Evolutionary conservation across 2,888 invertebrate species (phyloP).

Genomic region (Hermodice carunculata): DNA sequence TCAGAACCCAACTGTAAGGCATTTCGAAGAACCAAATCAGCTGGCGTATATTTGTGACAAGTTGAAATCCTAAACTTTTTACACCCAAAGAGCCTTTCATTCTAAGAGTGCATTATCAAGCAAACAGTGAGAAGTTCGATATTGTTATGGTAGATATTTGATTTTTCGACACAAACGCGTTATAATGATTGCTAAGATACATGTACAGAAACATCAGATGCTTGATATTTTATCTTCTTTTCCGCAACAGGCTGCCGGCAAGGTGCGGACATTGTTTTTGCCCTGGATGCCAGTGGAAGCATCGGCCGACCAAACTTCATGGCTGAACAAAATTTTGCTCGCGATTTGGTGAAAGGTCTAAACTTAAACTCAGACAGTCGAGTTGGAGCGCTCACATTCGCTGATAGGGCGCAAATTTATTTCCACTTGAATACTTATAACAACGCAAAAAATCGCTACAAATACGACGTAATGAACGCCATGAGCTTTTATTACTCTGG

Average conservation of each 20-base stretch:
- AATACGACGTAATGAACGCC: slow-evolving; percentile 20
- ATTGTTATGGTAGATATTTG: too few relatives aligned
- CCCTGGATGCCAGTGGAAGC: slow-evolving; percentile 32
- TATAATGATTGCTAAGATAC: too few relatives aligned
- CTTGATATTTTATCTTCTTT: too few relatives aligned
- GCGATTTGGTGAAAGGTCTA: slow-evolving; percentile 2
- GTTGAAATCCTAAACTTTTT: too few relatives aligned
- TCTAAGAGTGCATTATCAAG: too few relatives aligned
- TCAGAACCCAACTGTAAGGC: too few relatives aligned
- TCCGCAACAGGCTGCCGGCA: slow-evolving; percentile 32
- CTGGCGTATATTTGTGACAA: too few relatives aligned
- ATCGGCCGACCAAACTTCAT: slow-evolving; percentile 32
- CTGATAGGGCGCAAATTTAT: slow-evolving; percentile 1
- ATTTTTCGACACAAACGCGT: too few relatives aligned
- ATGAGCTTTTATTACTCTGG: slow-evolving; percentile 21
- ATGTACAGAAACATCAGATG: too few relatives aligned
- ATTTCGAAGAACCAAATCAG: too few relatives aligned
- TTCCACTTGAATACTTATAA: slow-evolving; percentile 13
- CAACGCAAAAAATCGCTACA: background rate
- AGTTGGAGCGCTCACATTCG: slow-evolving; percentile 16
- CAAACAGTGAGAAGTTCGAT: too few relatives aligned
- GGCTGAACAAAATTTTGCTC: background rate
- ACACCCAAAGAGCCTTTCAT: too few relatives aligned
- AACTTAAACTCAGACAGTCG: slow-evolving; percentile 19
- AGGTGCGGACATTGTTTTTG: slow-evolving; percentile 34